Conservation (phyloP, 2,113 vertebrate genomes). For the Cynoglossus semilaevis region DNA sequence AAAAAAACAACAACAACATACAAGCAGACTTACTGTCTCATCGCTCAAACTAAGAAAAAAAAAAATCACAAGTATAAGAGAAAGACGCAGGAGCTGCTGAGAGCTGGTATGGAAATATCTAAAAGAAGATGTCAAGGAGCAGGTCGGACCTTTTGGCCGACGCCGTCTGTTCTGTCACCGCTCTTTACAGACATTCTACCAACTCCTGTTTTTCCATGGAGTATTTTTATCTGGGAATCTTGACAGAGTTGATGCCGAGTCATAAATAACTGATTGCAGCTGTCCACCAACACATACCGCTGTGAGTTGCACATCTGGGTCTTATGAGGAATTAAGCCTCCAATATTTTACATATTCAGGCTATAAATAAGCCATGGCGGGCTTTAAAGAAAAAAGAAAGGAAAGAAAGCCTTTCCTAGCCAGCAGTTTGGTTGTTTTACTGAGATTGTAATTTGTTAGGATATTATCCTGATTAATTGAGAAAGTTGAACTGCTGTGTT, state of each 20-base stretch:
- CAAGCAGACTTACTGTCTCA: background rate
- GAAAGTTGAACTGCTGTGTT: slow-evolving; percentile 3
- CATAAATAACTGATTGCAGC: slow-evolving; percentile 68
- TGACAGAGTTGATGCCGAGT: slow-evolving; percentile 46
- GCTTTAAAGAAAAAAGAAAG: slow-evolving; percentile 3
- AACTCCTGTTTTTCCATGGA: slow-evolving; percentile 56
- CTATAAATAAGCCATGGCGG: slow-evolving; percentile 48
- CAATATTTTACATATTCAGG: slow-evolving; percentile 54
- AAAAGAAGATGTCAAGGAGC: slow-evolving; percentile 29
- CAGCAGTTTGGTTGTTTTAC: slow-evolving; percentile 6
- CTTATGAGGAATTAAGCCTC: slow-evolving; percentile 58
- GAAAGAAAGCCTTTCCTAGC: background rate
- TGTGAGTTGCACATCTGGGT: slow-evolving; percentile 72
- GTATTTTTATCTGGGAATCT: slow-evolving; percentile 60
- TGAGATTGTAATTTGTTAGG: slow-evolving; percentile 27
- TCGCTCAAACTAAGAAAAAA: background rate
- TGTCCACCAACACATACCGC: slow-evolving; percentile 60
- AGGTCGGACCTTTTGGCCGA: slow-evolving; percentile 16
- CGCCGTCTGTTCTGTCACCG: background rate
- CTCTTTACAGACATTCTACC: slow-evolving; percentile 4
- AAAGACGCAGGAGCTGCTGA: slow-evolving; percentile 9
- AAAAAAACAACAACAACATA: background rate
- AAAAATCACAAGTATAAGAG: slow-evolving; percentile 13
- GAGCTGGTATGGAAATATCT: slow-evolving; percentile 16
- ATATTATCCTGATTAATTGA: slow-evolving; percentile 18